A percentile compares a stretch with the other conserved stretches of the same genome.
Evolutionary conservation across 1,140 invertebrate species (phyloP).

Genomic region (Conus betulinus): DNA sequence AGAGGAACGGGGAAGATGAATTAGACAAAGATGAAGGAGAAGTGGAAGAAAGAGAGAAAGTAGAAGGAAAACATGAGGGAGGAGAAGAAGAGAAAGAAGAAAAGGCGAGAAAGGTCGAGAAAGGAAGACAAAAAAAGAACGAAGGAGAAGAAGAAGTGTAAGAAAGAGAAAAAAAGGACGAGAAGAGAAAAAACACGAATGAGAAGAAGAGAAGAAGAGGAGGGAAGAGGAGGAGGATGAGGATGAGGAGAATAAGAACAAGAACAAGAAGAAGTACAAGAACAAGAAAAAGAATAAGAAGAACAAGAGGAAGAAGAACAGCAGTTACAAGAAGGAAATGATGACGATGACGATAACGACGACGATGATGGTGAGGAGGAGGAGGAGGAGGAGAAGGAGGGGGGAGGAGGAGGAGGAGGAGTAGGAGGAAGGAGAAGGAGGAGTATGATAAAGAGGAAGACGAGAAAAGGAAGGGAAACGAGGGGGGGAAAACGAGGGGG

Average conservation of each 20-base stretch:
- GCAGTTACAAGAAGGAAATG: not conserved
- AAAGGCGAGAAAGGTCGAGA: too few species aligned
- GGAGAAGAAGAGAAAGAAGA: too few species aligned
- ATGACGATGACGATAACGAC: not conserved
- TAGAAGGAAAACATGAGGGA: too few species aligned
- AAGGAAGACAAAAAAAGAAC: too few species aligned
- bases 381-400: constrained; percentile 8
- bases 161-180: not conserved
- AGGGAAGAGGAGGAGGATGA: not conserved
- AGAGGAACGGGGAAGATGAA: too few species aligned
- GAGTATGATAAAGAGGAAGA: not conserved
- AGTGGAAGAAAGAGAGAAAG: too few species aligned
- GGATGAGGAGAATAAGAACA: too few species aligned
- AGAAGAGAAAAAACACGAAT: not conserved
- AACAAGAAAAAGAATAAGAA: not conserved
- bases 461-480: not conserved
- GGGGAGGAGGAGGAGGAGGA: too few species aligned
- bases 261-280: not conserved
- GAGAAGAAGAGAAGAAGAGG: constrained; percentile 26
- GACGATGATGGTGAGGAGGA: not conserved
- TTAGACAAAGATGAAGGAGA: too few species aligned
- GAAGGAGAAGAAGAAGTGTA: too few species aligned
- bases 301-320: too few species aligned
- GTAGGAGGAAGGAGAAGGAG: too few species aligned
- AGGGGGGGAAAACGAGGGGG: not conserved